A percentile compares a stretch with the other conserved stretches of the same genome.
These are phyloP conservation scores for Melipona bicolor DNA, from an alignment of 2,888 invertebrate genomes.

Conservation along the genomic window DNA sequence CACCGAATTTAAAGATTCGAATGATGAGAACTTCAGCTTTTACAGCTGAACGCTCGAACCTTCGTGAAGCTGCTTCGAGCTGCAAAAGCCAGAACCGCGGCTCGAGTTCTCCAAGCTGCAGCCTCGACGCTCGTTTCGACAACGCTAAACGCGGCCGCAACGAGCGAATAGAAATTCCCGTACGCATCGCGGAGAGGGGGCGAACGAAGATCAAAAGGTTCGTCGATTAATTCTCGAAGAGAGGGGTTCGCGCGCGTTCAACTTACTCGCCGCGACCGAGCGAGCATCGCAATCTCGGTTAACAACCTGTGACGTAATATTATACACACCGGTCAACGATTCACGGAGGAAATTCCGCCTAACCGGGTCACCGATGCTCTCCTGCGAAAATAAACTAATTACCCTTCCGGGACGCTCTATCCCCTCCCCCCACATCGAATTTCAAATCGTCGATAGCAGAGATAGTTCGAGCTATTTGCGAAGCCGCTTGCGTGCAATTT, in stretches of 20 bases:
- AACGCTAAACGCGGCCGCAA: neutral
- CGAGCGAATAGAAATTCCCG: neutral
- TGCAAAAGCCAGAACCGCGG: too few species aligned
- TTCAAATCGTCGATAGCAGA: constrained; percentile 19
- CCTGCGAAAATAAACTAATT: constrained; percentile 62
- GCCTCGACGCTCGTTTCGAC: too few species aligned
- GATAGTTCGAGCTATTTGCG: neutral
- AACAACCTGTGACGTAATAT: constrained; percentile 12
- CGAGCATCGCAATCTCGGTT: constrained; percentile 13
- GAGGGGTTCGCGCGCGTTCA: neutral
- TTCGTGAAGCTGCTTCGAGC: too few species aligned
- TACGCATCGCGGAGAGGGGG: neutral
- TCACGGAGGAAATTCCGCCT: constrained; percentile 48
- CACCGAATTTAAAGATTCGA: too few species aligned
- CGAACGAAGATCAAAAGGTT: constrained; percentile 28
- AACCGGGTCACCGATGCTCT: constrained; percentile 12
- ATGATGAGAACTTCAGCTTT: too few species aligned
- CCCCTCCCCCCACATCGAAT: neutral
- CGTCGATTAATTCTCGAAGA: constrained; percentile 2
- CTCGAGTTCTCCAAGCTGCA: too few species aligned
- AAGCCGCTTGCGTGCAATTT: neutral
- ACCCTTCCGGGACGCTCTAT: constrained; percentile 9
- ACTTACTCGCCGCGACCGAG: neutral
- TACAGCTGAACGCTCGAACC: too few species aligned
- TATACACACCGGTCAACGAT: constrained; percentile 18